These are phyloP conservation scores for Rostratula benghalensis DNA, from an alignment of 2,113 vertebrate genomes.

Conservation along the genomic window DNA sequence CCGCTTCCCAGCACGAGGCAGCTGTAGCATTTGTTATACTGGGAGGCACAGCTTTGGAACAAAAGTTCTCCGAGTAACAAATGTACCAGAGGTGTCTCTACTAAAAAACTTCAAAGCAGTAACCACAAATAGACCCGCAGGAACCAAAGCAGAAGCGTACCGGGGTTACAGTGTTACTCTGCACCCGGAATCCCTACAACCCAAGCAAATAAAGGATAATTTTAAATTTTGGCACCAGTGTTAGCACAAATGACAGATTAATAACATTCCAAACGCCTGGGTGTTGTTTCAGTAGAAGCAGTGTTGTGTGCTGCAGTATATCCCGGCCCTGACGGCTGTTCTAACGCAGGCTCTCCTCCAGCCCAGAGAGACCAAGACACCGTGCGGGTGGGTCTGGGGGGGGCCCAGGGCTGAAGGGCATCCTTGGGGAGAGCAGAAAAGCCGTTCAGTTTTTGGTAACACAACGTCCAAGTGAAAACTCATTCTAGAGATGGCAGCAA, in stretches of 20 bases:
- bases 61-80: neutral
- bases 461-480: neutral
- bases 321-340: neutral
- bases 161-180: neutral
- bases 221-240: neutral
- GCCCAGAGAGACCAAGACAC: neutral
- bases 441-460: neutral
- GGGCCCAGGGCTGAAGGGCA: neutral
- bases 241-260: neutral
- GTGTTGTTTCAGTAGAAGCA: neutral
- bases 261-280: neutral
- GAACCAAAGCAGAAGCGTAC: neutral
- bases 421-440: neutral
- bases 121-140: neutral
- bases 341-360: neutral
- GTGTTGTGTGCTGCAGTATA: neutral
- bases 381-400: neutral
- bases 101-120: neutral
- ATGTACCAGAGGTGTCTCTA: neutral
- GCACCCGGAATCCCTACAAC: neutral
- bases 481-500: neutral
- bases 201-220: neutral
- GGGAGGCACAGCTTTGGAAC: neutral
- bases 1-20: neutral
- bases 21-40: neutral